These are phyloP conservation scores for Acromyrmex heyeri DNA, from an alignment of 1,140 invertebrate species.

Conservation along the genomic window DNA sequence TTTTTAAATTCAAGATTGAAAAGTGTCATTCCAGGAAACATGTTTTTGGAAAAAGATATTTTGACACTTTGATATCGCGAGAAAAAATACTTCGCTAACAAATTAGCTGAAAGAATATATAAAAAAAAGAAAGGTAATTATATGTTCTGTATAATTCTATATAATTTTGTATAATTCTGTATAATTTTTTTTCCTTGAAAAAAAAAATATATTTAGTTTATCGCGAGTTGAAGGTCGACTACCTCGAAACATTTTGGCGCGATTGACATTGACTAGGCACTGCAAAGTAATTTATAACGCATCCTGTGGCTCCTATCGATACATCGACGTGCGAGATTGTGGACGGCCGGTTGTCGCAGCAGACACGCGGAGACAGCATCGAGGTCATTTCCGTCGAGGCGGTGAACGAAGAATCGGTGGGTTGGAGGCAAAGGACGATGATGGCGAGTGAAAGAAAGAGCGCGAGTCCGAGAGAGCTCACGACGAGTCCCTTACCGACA, in stretches of 20 bases:
- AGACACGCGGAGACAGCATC: constrained; percentile 46
- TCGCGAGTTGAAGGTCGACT: background rate
- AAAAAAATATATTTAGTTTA: background rate
- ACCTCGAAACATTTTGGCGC: background rate
- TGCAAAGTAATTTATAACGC: constrained; percentile 50
- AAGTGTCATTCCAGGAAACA: background rate
- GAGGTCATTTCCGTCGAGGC: constrained; percentile 60
- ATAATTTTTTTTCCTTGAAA: background rate
- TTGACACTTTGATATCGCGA: background rate
- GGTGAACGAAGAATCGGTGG: constrained; percentile 45
- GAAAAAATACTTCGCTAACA: background rate
- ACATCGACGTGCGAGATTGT: constrained; percentile 51
- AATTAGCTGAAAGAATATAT: background rate
- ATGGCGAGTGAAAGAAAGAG: constrained; percentile 27
- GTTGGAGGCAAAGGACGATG: constrained; percentile 38
- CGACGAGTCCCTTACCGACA: constrained; percentile 68
- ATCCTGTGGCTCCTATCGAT: constrained; percentile 41
- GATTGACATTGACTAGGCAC: background rate
- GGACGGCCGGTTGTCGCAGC: constrained; percentile 20
- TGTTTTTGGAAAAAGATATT: background rate
- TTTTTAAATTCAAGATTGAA: background rate
- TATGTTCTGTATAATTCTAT: background rate
- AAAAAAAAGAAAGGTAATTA: constrained; percentile 1
- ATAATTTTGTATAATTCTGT: background rate
- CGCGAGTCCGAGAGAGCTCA: background rate